A percentile compares a stretch with the other conserved stretches of the same genome.
phyloP scores from a whole-genome alignment of 2,888 invertebrate genomes.

The Cremastinae sp. region DNA sequence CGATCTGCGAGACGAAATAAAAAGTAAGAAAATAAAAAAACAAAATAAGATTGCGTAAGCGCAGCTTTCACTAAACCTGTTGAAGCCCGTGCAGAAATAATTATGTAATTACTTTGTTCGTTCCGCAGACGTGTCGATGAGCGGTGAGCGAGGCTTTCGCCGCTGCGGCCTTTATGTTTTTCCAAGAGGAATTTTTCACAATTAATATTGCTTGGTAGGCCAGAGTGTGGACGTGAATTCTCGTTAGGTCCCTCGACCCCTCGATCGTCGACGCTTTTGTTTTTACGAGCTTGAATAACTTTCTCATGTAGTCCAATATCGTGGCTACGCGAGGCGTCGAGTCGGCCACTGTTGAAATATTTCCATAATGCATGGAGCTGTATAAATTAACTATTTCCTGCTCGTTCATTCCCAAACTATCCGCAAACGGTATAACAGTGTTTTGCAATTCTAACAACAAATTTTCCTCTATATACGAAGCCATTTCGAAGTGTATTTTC shows the following conservation, averaged over 20 bases:
- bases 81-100: background rate
- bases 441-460: slow-evolving; percentile 86
- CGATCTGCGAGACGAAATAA: slow-evolving; percentile 77
- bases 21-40: slow-evolving; percentile 20
- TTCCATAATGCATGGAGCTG: slow-evolving; percentile 86
- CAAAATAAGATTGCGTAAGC: slow-evolving; percentile 12
- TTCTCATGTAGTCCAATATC: slow-evolving; percentile 91
- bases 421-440: slow-evolving; percentile 87
- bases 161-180: slow-evolving; percentile 88
- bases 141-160: slow-evolving; percentile 92
- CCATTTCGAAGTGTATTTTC: slow-evolving; percentile 92
- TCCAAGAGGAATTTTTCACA: slow-evolving; percentile 87
- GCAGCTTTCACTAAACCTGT: slow-evolving; percentile 26
- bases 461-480: slow-evolving; percentile 89
- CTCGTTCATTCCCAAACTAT: slow-evolving; percentile 94
- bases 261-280: slow-evolving; percentile 79
- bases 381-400: slow-evolving; percentile 91
- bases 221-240: slow-evolving; percentile 92
- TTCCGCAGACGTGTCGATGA: slow-evolving; percentile 90
- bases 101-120: slow-evolving; percentile 81
- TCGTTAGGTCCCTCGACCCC: slow-evolving; percentile 84
- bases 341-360: slow-evolving; percentile 88
- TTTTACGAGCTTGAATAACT: slow-evolving; percentile 84
- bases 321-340: slow-evolving; percentile 90
- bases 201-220: slow-evolving; percentile 93